Evolutionary conservation across 2,113 vertebrate species (phyloP), one percentile per base, ranked within the genome.

Genomic region (Solea senegalensis): DNA sequence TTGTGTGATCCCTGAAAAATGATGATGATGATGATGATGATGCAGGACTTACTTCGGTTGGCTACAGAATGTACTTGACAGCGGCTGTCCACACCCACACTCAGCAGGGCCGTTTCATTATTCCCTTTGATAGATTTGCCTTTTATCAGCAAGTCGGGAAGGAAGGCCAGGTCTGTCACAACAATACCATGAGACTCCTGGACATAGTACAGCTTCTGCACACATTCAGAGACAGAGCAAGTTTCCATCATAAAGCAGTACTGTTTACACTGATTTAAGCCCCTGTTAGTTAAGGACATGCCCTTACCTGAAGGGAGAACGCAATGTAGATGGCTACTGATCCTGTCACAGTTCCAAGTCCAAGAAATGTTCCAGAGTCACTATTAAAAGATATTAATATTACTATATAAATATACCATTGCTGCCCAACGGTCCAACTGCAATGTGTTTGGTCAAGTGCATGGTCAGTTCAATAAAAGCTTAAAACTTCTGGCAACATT

Each of bases 311-410:
- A 27, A 99, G 92, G 0, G 97, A 98, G 89, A 98, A 98, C 49
- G 97, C 94, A 0, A 98, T 95, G 86, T 96, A 95, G 89, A 99
- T 95, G 40, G 96, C 95, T 4, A 99, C 96, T 0, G 97, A 99
- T 84, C 97, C 97, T 0, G 97, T 98, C 76, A 99, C 95, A 0
- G 95, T 97, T 69, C 97, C 97, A 83, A 99, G 94, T 64, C 97
- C 97, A 45, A 99, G 93, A 91, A 98, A 99, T 1, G 96, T 98
- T 65, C 97, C 97, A 0, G 95, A 95, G 41, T 97, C 96, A 77
- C 97, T 99, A 70, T 1, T 61, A 83, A 53, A 48, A 10, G 7
- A 48, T 13, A 48, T 3, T 10, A 10, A 44, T 44, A 46, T 11
- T 11, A 46, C 9, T 5, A 46, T 3, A 46, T 46, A 46, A 46